Evolutionary conservation across 2,888 invertebrate species (phyloP).

Genomic region (Lathronympha strigana): DNA sequence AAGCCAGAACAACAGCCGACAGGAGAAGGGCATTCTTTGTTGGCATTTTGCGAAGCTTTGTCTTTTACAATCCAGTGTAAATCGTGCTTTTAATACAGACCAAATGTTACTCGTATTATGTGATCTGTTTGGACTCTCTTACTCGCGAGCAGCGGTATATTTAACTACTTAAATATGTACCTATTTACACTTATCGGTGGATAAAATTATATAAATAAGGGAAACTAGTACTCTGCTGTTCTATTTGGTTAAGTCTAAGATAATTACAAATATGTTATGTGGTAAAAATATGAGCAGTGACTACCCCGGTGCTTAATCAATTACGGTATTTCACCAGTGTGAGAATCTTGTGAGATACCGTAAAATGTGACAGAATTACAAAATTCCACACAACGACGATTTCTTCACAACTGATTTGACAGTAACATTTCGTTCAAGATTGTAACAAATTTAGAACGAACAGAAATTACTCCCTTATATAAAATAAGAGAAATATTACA

Average conservation of each 20-base stretch:
- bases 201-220: too few species aligned
- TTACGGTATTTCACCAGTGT: neutral
- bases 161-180: neutral
- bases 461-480: neutral
- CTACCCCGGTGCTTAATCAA: neutral
- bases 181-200: neutral
- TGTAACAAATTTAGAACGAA: neutral
- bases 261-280: neutral
- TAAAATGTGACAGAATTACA: neutral
- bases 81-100: constrained; percentile 9
- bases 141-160: neutral
- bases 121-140: neutral
- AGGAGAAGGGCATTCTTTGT: constrained; percentile 25
- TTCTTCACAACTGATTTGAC: neutral
- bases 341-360: too few species aligned
- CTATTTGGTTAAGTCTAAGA: neutral
- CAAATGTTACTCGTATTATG: neutral
- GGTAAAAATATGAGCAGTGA: neutral
- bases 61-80: constrained; percentile 21
- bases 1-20: constrained; percentile 34
- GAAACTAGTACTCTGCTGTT: too few species aligned
- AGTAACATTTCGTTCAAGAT: neutral
- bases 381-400: neutral
- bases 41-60: constrained; percentile 32
- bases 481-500: neutral